Base-by-base conservation (phyloP, 2,797 vertebrate genomes). In the Acanthurus lineatus region DNA sequence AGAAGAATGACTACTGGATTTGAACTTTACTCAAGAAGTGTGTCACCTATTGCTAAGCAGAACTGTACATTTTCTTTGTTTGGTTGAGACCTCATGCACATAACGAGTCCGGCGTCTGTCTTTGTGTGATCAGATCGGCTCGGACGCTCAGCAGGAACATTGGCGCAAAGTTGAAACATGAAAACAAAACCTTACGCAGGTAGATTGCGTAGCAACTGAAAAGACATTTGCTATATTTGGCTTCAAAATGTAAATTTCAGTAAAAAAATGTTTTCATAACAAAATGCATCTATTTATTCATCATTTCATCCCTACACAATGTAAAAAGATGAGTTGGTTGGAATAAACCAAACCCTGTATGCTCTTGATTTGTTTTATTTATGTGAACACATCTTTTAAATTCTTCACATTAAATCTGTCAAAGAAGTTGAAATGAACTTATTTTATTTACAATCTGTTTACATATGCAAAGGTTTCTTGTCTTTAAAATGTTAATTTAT, bases 331-430 rank as follows among this genome's bases (percentile, higher is more conserved):
- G 67, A 79, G 86, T 86, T 89, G 85, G 80, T 89, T 86, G 89
- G 84, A 94, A 95, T 95, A 95, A 95, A 95, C 79, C 67, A 60
- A 72, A 76, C 53, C 67, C 77, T 85, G 75, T 81, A 77, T 86
- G 72, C 60, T 76, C 51, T 71, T 9, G 3, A 52, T 59, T 49
- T 82, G 65, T 78, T 87, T 83, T 73, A 78, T 81, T 90, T 15
- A 60, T 53, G 51, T 65, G 73, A 67, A 38, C 54, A 69, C 77
- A 8, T 69, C 32, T 52, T 56, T 28, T 15, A 17, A 42, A 19
- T 49, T 56, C 9, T 58, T 64, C 47, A 56, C 70, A 72, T 73
- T 73, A 19, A 11, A 69, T 48, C 8, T 73, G 25, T 49, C 22
- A 56, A 15, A 66, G 49, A 52, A 47, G 45, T 42, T 58, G 58